phyloP scores from a whole-genome alignment of 37 sponge, comb jelly and placozoan genomes.

The Halichondria panicea region DNA sequence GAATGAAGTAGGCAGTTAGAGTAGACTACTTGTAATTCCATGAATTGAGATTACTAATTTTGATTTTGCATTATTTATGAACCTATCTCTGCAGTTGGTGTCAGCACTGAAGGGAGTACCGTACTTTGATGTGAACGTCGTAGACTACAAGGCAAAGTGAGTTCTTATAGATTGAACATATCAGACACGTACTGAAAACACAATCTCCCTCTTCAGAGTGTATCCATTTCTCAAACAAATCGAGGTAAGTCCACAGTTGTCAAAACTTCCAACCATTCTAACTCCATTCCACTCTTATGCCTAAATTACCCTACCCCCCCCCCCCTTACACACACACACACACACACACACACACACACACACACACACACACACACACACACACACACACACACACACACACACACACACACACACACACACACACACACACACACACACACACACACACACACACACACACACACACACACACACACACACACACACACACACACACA shows the following conservation, averaged over 20 bases:
- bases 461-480: conserved; percentile 41
- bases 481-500: conserved; percentile 22
- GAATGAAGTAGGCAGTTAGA: too few species aligned
- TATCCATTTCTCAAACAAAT: conserved; percentile 69
- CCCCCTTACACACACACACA: conserved; percentile 6
- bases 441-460: conserved; percentile 14
- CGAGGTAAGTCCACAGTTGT: conserved; percentile 22
- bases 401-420: neutral
- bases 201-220: conserved; percentile 12
- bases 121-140: conserved; percentile 53
- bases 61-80: conserved; percentile 2
- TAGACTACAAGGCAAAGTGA: conserved; percentile 68
- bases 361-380: conserved; percentile 43
- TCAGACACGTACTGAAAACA: neutral
- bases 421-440: neutral
- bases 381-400: neutral
- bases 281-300: neutral
- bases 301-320: neutral
- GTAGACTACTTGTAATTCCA: too few species aligned
- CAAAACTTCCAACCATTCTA: neutral
- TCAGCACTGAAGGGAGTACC: conserved; percentile 57
- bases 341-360: conserved; percentile 33
- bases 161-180: neutral
- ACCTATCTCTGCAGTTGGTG: conserved; percentile 32
- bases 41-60: too few species aligned